Conservation (phyloP, 2,113 vertebrate genomes). For the Glareola pratincola region DNA sequence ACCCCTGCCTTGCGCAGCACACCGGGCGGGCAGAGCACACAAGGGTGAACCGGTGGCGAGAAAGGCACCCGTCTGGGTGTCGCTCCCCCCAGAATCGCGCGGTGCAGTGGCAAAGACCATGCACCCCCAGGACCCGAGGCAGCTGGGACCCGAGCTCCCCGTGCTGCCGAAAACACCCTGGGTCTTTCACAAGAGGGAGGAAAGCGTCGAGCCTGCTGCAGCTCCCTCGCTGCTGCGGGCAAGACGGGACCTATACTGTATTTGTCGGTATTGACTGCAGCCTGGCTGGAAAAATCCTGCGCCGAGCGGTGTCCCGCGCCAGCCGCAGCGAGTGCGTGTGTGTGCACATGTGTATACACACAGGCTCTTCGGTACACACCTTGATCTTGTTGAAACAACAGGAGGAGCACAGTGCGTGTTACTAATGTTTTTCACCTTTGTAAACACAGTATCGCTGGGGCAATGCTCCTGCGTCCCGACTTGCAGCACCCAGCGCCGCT, state of each 20-base stretch:
- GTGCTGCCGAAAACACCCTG: not conserved
- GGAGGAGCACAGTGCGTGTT: not conserved
- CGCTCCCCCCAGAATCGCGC: rapidly evolving
- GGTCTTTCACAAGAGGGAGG: constrained; percentile 30
- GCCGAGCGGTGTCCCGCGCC: rapidly evolving
- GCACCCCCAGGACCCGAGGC: rapidly evolving
- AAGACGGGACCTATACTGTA: constrained; percentile 8
- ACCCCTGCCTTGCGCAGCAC: not conserved
- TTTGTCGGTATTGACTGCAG: constrained; percentile 54
- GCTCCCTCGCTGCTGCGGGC: not conserved
- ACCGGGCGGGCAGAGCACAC: rapidly evolving
- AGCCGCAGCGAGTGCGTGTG: not conserved
- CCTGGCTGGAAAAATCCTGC: not conserved
- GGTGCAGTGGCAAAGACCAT: not conserved
- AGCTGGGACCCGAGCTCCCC: not conserved
- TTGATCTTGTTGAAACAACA: constrained; percentile 44
- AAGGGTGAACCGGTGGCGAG: not conserved
- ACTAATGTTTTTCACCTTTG: constrained; percentile 1
- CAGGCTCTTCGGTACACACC: not conserved
- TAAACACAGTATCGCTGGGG: not conserved
- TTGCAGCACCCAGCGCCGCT: not conserved
- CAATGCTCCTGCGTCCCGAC: not conserved
- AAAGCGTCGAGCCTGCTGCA: not conserved
- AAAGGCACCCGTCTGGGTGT: not conserved
- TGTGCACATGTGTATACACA: not conserved